These are phyloP conservation scores for Pagetopsis macropterus DNA, from an alignment of 2,797 vertebrate genomes.

Conservation along the genomic window DNA sequence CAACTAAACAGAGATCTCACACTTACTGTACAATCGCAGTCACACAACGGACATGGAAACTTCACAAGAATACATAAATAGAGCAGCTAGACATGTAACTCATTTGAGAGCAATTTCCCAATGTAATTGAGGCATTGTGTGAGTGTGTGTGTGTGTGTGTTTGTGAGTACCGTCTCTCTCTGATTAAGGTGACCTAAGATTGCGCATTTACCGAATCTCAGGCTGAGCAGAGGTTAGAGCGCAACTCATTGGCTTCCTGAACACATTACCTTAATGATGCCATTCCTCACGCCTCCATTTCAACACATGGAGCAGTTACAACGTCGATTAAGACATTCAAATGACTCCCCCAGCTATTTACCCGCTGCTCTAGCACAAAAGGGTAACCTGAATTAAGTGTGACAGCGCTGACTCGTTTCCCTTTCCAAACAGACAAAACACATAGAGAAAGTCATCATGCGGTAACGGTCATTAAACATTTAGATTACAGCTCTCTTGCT, in stretches of 20 bases:
- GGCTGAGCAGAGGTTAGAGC: constrained; percentile 74
- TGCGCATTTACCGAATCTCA: constrained; percentile 69
- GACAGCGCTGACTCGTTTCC: constrained; percentile 60
- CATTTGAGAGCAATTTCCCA: constrained; percentile 67
- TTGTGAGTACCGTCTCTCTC: constrained; percentile 48
- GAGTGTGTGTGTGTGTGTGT: constrained; percentile 38
- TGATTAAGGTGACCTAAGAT: constrained; percentile 79
- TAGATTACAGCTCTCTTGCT: constrained; percentile 71
- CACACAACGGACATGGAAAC: constrained; percentile 38
- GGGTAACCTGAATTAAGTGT: constrained; percentile 64
- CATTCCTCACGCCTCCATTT: constrained; percentile 74
- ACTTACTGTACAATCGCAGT: constrained; percentile 31
- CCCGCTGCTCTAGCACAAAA: constrained; percentile 64
- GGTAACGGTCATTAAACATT: constrained; percentile 79
- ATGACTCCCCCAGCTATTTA: constrained; percentile 76
- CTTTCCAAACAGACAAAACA: constrained; percentile 71
- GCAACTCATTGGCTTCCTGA: constrained; percentile 74
- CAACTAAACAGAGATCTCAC: constrained; percentile 38
- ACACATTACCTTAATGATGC: constrained; percentile 80
- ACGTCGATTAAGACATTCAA: constrained; percentile 75
- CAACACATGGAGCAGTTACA: constrained; percentile 71
- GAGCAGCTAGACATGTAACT: constrained; percentile 52
- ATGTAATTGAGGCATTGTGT: constrained; percentile 63
- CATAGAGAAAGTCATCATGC: constrained; percentile 63
- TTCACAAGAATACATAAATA: constrained; percentile 55